Percentiles rank a stretch among this genome's conserved stretches.
phyloP scores from a whole-genome alignment of 2,888 invertebrate genomes.

The Aspidiotus destructor region DNA sequence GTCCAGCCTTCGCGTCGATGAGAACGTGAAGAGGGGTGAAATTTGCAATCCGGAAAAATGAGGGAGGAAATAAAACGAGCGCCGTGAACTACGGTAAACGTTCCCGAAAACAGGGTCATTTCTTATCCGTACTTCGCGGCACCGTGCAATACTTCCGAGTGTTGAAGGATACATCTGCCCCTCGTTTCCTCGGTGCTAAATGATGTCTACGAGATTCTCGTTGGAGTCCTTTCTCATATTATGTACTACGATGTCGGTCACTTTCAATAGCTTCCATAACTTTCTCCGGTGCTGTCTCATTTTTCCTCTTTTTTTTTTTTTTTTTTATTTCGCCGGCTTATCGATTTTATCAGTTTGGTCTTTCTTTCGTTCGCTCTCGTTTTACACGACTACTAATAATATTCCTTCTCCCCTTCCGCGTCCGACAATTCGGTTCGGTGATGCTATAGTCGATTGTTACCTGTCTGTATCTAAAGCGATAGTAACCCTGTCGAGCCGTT shows the following conservation, averaged over 20 bases:
- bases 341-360: constrained; percentile 5
- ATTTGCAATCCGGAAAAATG: not conserved
- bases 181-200: constrained; percentile 3
- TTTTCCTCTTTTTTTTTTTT: not conserved
- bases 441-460: too few relatives aligned
- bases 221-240: not conserved
- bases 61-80: not conserved
- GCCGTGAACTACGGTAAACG: not conserved
- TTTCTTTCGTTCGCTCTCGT: not conserved
- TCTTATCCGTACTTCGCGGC: not conserved
- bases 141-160: not conserved
- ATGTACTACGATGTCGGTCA: constrained; percentile 1
- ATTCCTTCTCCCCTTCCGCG: not conserved
- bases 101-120: constrained; percentile 9
- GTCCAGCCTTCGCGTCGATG: not conserved
- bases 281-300: not conserved
- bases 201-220: not conserved
- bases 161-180: constrained; percentile 7
- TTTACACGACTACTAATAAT: not conserved
- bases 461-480: too few relatives aligned
- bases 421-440: too few relatives aligned
- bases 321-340: not conserved
- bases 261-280: constrained; percentile 7
- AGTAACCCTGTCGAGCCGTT: too few relatives aligned
- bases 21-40: not conserved